Conservation (phyloP, 2,888 invertebrate genomes). For the Oligia latruncula region DNA sequence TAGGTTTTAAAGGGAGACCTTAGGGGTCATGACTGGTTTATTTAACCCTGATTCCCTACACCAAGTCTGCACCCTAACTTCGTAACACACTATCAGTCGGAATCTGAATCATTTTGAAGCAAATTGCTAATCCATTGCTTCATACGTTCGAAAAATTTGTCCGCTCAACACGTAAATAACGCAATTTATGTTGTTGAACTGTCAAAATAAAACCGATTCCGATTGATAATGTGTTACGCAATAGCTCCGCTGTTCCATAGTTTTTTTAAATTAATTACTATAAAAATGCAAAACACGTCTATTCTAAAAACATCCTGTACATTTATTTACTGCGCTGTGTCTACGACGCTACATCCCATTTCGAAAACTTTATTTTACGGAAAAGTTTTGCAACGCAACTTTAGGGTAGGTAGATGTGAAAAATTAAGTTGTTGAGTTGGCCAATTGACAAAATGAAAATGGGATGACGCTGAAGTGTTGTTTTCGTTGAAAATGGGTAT, state of each 20-base stretch:
- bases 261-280: neutral
- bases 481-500: neutral
- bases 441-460: constrained; percentile 25
- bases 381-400: constrained; percentile 7
- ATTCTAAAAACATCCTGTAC: neutral
- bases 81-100: too few species aligned
- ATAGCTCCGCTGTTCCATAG: neutral
- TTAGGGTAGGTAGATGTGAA: constrained; percentile 27
- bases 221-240: too few species aligned
- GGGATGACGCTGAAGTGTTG: constrained; percentile 1
- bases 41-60: neutral
- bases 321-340: constrained; percentile 15
- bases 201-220: too few species aligned
- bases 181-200: too few species aligned
- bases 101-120: too few species aligned
- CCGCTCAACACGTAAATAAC: too few species aligned
- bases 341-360: constrained; percentile 24
- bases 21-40: neutral
- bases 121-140: too few species aligned
- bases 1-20: neutral
- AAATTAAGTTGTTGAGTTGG: constrained; percentile 31
- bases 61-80: too few species aligned
- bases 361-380: constrained; percentile 25
- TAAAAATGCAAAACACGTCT: neutral
- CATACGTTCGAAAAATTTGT: too few species aligned